Evolutionary conservation across 2,888 invertebrate species (phyloP).

Genomic region (Andricus quercusramuli): DNA sequence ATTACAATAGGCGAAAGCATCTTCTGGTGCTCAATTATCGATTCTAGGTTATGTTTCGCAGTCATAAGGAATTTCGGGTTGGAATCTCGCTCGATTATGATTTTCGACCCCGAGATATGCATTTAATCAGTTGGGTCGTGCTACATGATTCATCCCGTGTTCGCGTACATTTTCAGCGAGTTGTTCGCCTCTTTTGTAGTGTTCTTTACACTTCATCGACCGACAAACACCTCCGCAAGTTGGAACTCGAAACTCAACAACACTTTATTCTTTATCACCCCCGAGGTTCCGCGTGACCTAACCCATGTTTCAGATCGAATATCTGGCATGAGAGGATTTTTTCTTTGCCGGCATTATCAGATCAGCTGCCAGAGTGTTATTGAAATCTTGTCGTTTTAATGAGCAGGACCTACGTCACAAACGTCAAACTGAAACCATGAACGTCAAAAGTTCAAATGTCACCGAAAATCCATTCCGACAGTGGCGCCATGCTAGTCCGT

Average conservation of each 20-base stretch:
- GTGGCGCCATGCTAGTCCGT: too few relatives aligned
- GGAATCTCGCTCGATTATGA: background rate
- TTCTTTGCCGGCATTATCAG: background rate
- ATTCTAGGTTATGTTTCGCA: conserved; percentile 34
- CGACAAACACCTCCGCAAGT: background rate
- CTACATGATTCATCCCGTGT: conserved; percentile 31
- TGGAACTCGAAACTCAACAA: background rate
- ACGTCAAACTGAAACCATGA: too few relatives aligned
- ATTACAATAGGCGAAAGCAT: conserved; percentile 50
- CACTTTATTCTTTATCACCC: conserved; percentile 5
- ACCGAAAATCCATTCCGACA: too few relatives aligned
- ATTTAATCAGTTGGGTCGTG: conserved; percentile 12
- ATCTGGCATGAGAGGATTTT: background rate
- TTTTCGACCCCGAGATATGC: conserved; percentile 23
- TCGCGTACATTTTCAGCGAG: background rate
- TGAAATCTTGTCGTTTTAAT: background rate
- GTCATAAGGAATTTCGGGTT: conserved; percentile 25
- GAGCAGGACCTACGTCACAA: background rate
- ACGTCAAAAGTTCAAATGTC: too few relatives aligned
- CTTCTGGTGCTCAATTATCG: conserved; percentile 47
- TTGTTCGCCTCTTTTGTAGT: background rate
- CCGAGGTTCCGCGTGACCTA: background rate
- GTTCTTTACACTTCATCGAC: conserved; percentile 4
- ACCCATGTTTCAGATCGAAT: background rate
- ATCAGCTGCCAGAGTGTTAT: background rate